Percentiles rank a stretch among this genome's conserved stretches.
phyloP scores from a whole-genome alignment of 2,113 vertebrate species.

The Caranx ignobilis region DNA sequence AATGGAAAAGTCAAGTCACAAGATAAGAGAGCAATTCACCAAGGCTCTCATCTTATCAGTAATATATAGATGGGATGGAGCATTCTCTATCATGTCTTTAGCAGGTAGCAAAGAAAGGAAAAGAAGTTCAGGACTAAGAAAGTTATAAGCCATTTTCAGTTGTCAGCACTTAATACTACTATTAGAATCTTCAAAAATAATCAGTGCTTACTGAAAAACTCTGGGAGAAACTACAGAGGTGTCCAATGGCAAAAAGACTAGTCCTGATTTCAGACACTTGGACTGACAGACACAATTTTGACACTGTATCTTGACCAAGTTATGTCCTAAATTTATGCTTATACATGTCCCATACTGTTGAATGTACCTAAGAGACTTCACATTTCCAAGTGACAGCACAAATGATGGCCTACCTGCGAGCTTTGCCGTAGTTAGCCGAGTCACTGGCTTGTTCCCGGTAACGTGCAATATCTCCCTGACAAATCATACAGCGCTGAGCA shows the following conservation, averaged over 20 bases:
- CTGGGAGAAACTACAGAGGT: background rate
- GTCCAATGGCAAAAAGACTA: background rate
- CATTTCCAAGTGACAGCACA: background rate
- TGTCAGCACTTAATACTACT: background rate
- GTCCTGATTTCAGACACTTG: background rate
- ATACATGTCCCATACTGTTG: background rate
- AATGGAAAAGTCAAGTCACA: slow-evolving; percentile 4
- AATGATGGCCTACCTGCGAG: slow-evolving; percentile 89
- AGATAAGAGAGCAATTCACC: background rate
- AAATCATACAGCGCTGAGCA: slow-evolving; percentile 97
- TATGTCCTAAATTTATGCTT: background rate
- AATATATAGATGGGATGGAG: background rate
- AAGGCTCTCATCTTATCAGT: rapidly evolving
- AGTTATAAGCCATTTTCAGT: background rate
- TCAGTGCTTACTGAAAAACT: background rate
- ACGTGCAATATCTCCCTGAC: slow-evolving; percentile 96
- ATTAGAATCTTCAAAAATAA: background rate
- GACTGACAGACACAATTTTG: background rate
- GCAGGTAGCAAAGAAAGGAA: background rate
- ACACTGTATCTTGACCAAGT: background rate
- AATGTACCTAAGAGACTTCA: background rate
- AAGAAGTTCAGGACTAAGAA: background rate
- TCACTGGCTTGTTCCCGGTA: slow-evolving; percentile 97
- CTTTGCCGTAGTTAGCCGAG: slow-evolving; percentile 96
- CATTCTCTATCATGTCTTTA: background rate